Base-by-base conservation (phyloP, 2,113 vertebrate species). In the Tylochromis polylepis region DNA sequence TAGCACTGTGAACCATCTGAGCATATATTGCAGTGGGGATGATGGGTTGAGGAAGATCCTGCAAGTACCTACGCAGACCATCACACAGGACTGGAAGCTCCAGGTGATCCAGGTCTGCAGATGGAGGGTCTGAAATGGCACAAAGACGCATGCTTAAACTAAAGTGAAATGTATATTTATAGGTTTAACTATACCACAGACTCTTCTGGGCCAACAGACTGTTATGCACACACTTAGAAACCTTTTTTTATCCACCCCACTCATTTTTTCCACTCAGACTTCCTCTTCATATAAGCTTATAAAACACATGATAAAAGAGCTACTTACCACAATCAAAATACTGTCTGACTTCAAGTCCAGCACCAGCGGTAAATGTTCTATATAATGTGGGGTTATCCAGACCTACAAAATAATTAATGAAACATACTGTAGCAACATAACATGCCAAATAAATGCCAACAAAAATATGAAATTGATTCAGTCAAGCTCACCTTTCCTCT, bases 1-100 rank as follows among this genome's bases (percentile, higher is more conserved):
- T 97, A 92, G 96, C 95, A 34, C 96, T 92, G 90, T 97, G 97
- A 92, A 97, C 94, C 96, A 99, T 95, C 89, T 99, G 98, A 94
- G 89, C 95, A 80, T 97, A 97, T 93, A 98, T 72, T 31, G 96
- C 93, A 81, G 95, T 85, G 83, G 97, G 98, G 95, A 99, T 95
- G 92, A 99, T 93, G n/a, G 99, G 97, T 94, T 97, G 98, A n/a
- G 99, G 98, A 34, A 99, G 96, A 85, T 99, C 99, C 93, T 97
- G 92, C 82, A 99, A 96, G 96, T 98, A 99, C 85, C 97, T 95
- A 88, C 97, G 97, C 82, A 99, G 96, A 89, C 97, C 96, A 2
- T 99, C 99, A 59, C 97, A 97, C 93, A 99, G 95, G 65, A 96
- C 87, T 2, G 97, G 96, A 16, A 99, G 94, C 60, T 99, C 99